Percentiles rank a stretch among this genome's conserved stretches.
Evolutionary conservation across 2,888 invertebrate species (phyloP).

Genomic region (Ophion ellenae): DNA sequence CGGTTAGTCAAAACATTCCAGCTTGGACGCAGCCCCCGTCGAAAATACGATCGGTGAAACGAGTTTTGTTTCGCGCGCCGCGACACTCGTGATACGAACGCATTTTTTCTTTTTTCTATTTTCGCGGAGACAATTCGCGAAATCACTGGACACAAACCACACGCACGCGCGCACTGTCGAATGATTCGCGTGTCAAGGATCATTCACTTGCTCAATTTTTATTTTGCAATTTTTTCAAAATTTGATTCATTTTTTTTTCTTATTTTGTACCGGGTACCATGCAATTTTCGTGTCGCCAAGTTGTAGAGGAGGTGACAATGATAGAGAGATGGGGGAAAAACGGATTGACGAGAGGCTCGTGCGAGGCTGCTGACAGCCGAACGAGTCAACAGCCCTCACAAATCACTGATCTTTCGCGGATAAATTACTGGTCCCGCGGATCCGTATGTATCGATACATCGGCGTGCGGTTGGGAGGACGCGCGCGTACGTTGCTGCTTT

Average conservation of each 20-base stretch:
- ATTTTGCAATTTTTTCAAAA: too few species aligned
- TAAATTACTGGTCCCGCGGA: slow-evolving; percentile 54
- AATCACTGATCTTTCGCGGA: slow-evolving; percentile 56
- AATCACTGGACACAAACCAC: slow-evolving; percentile 15
- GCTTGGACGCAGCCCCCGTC: slow-evolving; percentile 11
- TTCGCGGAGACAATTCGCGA: not conserved
- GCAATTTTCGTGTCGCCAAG: not conserved
- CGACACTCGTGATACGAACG: slow-evolving; percentile 32
- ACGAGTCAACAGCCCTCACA: slow-evolving; percentile 48
- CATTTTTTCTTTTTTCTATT: slow-evolving; percentile 29
- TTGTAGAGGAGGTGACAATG: slow-evolving; percentile 4
- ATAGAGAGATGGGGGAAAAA: slow-evolving; percentile 13
- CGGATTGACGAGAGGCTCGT: slow-evolving; percentile 26
- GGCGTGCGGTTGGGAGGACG: slow-evolving; percentile 6
- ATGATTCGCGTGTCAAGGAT: not conserved
- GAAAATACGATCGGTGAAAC: not conserved
- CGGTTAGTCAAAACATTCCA: slow-evolving; percentile 26
- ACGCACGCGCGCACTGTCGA: not conserved
- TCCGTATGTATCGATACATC: slow-evolving; percentile 61
- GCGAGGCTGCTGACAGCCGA: slow-evolving; percentile 51
- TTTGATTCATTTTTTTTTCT: not conserved
- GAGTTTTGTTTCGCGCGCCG: slow-evolving; percentile 28
- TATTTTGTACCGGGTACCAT: not conserved
- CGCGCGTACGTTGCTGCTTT: slow-evolving; percentile 71
- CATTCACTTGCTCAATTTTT: not conserved